A percentile compares a stretch with the other conserved stretches of the same genome.
These are phyloP conservation scores for Melangyna quadrimaculata DNA, from an alignment of 2,888 invertebrate genomes.

Conservation along the genomic window DNA sequence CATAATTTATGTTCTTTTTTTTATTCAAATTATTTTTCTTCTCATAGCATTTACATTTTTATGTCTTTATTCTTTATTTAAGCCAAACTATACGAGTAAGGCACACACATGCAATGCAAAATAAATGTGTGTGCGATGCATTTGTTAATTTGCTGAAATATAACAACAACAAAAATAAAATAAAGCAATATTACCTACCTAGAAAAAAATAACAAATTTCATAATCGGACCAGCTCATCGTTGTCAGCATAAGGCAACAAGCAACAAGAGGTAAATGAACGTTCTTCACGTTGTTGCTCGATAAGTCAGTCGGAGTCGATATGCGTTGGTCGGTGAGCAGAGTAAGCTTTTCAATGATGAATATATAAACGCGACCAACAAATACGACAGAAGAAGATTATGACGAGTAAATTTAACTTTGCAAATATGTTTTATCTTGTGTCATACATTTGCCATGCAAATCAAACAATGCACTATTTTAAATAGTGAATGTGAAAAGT, in stretches of 20 bases:
- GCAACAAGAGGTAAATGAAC: constrained; percentile 71
- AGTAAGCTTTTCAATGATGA: constrained; percentile 66
- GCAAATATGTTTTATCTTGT: constrained; percentile 25
- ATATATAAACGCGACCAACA: constrained; percentile 21
- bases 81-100: neutral
- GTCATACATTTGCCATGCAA: neutral
- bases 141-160: constrained; percentile 27
- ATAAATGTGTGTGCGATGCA: neutral
- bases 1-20: constrained; percentile 10
- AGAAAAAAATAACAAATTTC: constrained; percentile 53
- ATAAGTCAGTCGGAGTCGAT: constrained; percentile 60
- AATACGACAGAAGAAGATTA: neutral
- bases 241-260: neutral
- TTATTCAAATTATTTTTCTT: neutral
- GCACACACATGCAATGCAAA: neutral
- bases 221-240: constrained; percentile 46
- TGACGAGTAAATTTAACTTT: constrained; percentile 51
- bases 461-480: neutral
- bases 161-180: neutral
- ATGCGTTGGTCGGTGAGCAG: constrained; percentile 48
- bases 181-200: neutral
- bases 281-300: constrained; percentile 68
- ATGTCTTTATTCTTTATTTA: constrained; percentile 8
- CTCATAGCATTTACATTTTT: constrained; percentile 7
- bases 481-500: constrained; percentile 39